Evolutionary conservation across 2,113 vertebrate genomes (phyloP).

Genomic region (Leucoraja erinaceus): DNA sequence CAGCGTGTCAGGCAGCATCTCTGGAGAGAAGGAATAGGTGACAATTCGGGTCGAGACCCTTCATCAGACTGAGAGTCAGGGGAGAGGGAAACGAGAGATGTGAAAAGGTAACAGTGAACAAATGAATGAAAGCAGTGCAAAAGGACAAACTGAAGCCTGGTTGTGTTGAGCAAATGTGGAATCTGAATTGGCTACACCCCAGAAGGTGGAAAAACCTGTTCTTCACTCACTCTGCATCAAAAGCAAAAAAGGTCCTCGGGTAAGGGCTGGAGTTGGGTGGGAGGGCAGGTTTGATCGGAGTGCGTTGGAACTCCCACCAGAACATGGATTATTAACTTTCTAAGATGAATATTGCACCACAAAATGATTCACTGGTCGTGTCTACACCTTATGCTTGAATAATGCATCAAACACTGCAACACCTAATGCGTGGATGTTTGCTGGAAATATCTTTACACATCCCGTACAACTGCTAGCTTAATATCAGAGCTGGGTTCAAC

Average conservation of each 20-base stretch:
- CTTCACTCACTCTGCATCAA: background rate
- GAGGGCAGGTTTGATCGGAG: background rate
- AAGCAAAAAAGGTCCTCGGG: background rate
- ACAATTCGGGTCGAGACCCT: too few relatives aligned
- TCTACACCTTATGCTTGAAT: background rate
- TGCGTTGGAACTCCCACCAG: background rate
- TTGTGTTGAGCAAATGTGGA: background rate
- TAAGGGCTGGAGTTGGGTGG: background rate
- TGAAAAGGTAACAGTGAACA: too few relatives aligned
- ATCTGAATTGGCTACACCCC: background rate
- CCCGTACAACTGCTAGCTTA: background rate
- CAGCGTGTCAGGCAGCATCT: too few relatives aligned
- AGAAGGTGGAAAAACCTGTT: too few relatives aligned
- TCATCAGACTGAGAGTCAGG: too few relatives aligned
- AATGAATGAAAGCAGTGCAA: too few relatives aligned
- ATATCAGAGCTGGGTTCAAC: background rate
- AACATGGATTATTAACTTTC: background rate
- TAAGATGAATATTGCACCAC: background rate
- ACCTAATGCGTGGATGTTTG: background rate
- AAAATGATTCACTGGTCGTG: background rate
- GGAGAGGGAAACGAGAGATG: too few relatives aligned
- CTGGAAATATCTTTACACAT: background rate
- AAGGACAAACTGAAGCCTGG: too few relatives aligned
- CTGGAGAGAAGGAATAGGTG: too few relatives aligned
- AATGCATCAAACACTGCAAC: too few relatives aligned